phyloP scores from a whole-genome alignment of 2,113 vertebrate species.

The Macrotis lagotis region DNA sequence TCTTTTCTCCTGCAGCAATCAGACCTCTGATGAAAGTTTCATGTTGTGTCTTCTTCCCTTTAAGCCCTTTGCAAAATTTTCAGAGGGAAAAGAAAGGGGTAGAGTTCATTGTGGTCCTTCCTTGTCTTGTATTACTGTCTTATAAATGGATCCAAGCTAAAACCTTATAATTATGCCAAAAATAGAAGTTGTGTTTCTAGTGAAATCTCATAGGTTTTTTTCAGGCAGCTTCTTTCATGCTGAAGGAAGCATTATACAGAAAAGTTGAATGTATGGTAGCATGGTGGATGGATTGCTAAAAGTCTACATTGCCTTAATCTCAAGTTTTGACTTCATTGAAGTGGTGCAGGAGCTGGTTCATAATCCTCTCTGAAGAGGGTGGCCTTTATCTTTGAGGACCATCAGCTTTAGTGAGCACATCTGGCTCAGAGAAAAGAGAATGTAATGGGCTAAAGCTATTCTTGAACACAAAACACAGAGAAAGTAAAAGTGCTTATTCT shows the following conservation, averaged over 20 bases:
- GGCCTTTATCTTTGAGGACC: slow-evolving; percentile 60
- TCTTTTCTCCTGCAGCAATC: not conserved
- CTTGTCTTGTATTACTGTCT: slow-evolving; percentile 58
- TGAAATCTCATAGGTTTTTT: slow-evolving; percentile 17
- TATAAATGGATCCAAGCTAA: slow-evolving; percentile 32
- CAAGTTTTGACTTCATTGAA: slow-evolving; percentile 61
- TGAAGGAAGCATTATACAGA: not conserved
- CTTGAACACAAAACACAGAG: not conserved
- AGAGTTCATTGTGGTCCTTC: slow-evolving; percentile 43
- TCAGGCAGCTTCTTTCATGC: slow-evolving; percentile 7
- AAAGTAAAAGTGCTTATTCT: not conserved
- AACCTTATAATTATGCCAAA: slow-evolving; percentile 68
- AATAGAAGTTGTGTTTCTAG: slow-evolving; percentile 6
- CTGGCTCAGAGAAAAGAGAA: slow-evolving; percentile 14
- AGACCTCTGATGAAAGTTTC: slow-evolving; percentile 23
- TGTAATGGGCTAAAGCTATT: not conserved
- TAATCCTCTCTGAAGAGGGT: slow-evolving; percentile 55
- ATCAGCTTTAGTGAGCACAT: slow-evolving; percentile 24
- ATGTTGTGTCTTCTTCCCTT: not conserved
- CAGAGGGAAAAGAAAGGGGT: slow-evolving; percentile 32
- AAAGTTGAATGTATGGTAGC: slow-evolving; percentile 12
- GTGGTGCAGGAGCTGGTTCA: slow-evolving; percentile 64
- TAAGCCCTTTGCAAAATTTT: slow-evolving; percentile 48
- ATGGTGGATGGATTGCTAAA: slow-evolving; percentile 21
- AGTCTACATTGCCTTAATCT: slow-evolving; percentile 32